A percentile compares a stretch with the other conserved stretches of the same genome.
phyloP scores from a whole-genome alignment of 2,888 invertebrate genomes.

The Villa cingulata region DNA sequence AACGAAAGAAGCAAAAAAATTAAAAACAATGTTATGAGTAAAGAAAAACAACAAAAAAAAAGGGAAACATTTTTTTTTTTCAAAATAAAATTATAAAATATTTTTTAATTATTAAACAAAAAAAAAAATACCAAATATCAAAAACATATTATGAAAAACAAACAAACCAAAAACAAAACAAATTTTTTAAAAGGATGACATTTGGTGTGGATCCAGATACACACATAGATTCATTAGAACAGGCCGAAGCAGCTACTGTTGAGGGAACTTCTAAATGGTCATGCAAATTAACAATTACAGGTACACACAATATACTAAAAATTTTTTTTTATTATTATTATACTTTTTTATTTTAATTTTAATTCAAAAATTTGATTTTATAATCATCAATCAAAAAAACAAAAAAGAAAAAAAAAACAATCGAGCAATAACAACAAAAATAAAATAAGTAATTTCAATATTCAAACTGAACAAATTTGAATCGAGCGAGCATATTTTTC shows the following conservation, averaged over 20 bases:
- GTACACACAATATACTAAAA: no score
- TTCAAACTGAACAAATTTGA: no score
- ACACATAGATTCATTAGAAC: constrained; percentile 95
- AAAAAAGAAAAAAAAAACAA: constrained; percentile 4
- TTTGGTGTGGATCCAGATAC: constrained; percentile 95
- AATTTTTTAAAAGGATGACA: constrained; percentile 64
- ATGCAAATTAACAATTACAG: constrained; percentile 99
- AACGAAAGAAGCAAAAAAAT: no score
- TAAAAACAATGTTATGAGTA: no score
- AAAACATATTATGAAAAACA: neutral
- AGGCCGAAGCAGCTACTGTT: constrained; percentile 94
- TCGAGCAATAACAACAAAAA: no score
- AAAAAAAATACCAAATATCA: neutral
- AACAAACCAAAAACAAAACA: neutral
- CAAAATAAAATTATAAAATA: no score
- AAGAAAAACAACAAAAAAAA: constrained; percentile 1
- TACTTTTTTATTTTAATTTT: no score
- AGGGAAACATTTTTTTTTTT: constrained; percentile 4
- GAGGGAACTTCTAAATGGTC: constrained; percentile 99
- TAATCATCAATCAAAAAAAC: neutral
- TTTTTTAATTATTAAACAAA: no score
- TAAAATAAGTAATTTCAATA: no score
- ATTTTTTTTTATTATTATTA: no score
- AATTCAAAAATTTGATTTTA: no score
- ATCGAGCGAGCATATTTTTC: no score